Conservation (phyloP, 2,797 vertebrate species). For the Enteromius unitaeniatus region DNA sequence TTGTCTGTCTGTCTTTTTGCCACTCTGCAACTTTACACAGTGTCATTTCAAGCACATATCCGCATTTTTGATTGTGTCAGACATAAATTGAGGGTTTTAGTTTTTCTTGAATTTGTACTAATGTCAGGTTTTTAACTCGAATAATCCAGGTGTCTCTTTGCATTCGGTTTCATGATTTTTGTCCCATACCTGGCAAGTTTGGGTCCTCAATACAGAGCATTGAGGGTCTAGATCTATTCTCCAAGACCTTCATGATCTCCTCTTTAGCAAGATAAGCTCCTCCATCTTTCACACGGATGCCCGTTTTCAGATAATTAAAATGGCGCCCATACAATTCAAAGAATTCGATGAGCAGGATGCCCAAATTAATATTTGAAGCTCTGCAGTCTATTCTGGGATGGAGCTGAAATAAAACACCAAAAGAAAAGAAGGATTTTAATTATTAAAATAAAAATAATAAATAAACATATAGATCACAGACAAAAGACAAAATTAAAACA, state of each 20-base stretch:
- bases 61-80: background rate
- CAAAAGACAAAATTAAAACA: background rate
- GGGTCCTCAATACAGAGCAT: slow-evolving; percentile 98
- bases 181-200: slow-evolving; percentile 85
- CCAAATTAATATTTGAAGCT: slow-evolving; percentile 90
- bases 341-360: slow-evolving; percentile 96
- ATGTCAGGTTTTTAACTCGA: background rate
- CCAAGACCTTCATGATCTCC: slow-evolving; percentile 95
- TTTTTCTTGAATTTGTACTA: too few relatives aligned
- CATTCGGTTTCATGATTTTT: too few relatives aligned
- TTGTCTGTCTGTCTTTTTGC: too few relatives aligned
- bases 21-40: background rate
- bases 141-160: too few relatives aligned
- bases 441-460: background rate
- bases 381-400: slow-evolving; percentile 94
- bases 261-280: slow-evolving; percentile 96
- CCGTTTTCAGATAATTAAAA: slow-evolving; percentile 98
- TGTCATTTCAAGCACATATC: background rate
- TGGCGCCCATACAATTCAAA: slow-evolving; percentile 97
- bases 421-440: background rate
- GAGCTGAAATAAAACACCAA: slow-evolving; percentile 74
- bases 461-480: background rate
- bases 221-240: slow-evolving; percentile 91
- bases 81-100: too few relatives aligned
- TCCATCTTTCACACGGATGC: slow-evolving; percentile 94